Evolutionary conservation across 2,888 invertebrate species (phyloP).

Genomic region (Synanthedon vespiformis): DNA sequence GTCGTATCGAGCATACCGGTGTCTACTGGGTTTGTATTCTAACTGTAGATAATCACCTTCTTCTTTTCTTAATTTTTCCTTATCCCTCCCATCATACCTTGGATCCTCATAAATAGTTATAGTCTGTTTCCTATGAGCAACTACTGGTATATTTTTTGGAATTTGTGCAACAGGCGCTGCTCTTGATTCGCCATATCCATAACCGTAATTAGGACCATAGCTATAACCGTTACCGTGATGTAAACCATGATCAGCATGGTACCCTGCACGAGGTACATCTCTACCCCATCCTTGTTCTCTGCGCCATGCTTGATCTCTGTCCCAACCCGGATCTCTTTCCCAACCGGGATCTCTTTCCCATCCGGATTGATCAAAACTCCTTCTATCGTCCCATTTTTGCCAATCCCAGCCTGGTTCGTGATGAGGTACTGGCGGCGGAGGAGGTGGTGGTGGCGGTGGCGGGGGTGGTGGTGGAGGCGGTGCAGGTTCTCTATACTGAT

Average conservation of each 20-base stretch:
- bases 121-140: constrained; percentile 58
- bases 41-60: constrained; percentile 55
- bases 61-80: constrained; percentile 44
- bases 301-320: constrained; percentile 23
- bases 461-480: constrained; percentile 1
- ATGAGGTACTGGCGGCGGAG: constrained; percentile 21
- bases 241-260: constrained; percentile 50
- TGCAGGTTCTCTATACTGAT: constrained; percentile 34
- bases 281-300: constrained; percentile 29
- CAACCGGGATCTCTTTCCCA: constrained; percentile 9
- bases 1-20: constrained; percentile 57
- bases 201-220: constrained; percentile 47
- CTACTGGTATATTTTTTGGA: constrained; percentile 44
- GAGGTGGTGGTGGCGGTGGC: neutral
- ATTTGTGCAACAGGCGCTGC: constrained; percentile 40
- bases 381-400: constrained; percentile 38
- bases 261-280: constrained; percentile 52
- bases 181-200: constrained; percentile 49
- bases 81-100: constrained; percentile 49
- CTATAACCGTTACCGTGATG: constrained; percentile 55
- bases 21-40: constrained; percentile 55
- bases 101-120: constrained; percentile 68
- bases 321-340: constrained; percentile 28
- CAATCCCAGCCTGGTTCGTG: constrained; percentile 45
- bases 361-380: constrained; percentile 25